phyloP scores from a whole-genome alignment of 1,140 invertebrate species.

The Drosophila takahashii region DNA sequence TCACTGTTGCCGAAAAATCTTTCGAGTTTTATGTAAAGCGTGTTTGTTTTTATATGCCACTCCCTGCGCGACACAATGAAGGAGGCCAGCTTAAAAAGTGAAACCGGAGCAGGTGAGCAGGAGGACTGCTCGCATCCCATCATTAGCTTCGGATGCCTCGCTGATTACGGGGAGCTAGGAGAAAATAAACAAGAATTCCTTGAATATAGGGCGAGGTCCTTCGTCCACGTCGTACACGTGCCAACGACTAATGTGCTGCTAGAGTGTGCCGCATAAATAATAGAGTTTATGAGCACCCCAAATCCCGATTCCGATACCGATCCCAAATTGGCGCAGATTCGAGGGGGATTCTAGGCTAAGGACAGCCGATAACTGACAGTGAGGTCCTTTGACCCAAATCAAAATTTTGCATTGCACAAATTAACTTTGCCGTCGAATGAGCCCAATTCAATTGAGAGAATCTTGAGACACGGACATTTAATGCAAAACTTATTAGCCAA shows the following conservation, averaged over 20 bases:
- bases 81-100: slow-evolving; percentile 35
- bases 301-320: slow-evolving; percentile 10
- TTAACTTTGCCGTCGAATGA: slow-evolving; percentile 29
- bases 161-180: slow-evolving; percentile 47
- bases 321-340: slow-evolving; percentile 42
- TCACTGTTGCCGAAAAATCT: slow-evolving; percentile 50
- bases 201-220: slow-evolving; percentile 33
- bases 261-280: slow-evolving; percentile 66
- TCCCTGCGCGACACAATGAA: slow-evolving; percentile 36
- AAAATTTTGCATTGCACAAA: slow-evolving; percentile 36
- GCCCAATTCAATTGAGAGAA: slow-evolving; percentile 22
- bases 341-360: not conserved
- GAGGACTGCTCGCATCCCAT: slow-evolving; percentile 20
- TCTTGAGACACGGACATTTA: slow-evolving; percentile 1
- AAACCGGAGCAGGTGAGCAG: slow-evolving; percentile 35
- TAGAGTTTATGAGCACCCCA: slow-evolving; percentile 56
- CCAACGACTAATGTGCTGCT: slow-evolving; percentile 54
- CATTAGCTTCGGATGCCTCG: slow-evolving; percentile 55
- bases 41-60: slow-evolving; percentile 48
- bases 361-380: slow-evolving; percentile 14
- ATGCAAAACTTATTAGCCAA: slow-evolving; percentile 29
- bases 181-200: slow-evolving; percentile 42
- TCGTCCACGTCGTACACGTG: slow-evolving; percentile 53
- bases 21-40: slow-evolving; percentile 67
- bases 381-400: slow-evolving; percentile 41